phyloP scores from a whole-genome alignment of 2,113 vertebrate species.

The Oryzias woworae region DNA sequence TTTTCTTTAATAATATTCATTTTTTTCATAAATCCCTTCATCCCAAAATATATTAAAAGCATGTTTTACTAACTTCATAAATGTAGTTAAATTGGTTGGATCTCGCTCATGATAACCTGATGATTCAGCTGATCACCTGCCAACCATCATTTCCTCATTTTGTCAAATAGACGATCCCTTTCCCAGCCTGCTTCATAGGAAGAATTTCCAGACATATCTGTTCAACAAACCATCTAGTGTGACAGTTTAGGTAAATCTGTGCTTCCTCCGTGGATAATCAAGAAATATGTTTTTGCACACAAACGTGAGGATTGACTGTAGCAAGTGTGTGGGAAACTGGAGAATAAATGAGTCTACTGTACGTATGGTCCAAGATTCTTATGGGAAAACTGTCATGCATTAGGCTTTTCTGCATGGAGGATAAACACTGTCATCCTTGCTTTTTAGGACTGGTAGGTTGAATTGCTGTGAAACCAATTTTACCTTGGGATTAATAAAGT shows the following conservation, averaged over 20 bases:
- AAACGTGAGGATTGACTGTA: not conserved
- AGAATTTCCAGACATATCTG: not conserved
- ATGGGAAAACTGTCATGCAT: constrained; percentile 39
- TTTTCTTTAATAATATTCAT: too few relatives aligned
- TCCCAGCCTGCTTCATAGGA: not conserved
- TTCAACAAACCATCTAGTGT: not conserved
- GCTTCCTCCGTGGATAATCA: not conserved
- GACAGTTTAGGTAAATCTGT: not conserved
- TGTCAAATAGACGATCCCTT: not conserved
- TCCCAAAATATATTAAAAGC: too few relatives aligned
- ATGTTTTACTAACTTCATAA: too few relatives aligned
- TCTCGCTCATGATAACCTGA: not conserved
- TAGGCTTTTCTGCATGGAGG: constrained; percentile 10
- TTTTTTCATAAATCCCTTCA: too few relatives aligned
- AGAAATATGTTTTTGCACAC: not conserved
- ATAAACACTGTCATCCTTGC: constrained; percentile 30
- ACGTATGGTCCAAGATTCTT: constrained; percentile 13
- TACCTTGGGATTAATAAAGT: not conserved
- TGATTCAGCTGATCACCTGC: not conserved
- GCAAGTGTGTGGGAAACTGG: not conserved
- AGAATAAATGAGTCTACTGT: constrained; percentile 5
- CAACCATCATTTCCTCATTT: not conserved
- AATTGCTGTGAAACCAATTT: constrained; percentile 12
- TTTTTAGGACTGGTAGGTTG: constrained; percentile 13
- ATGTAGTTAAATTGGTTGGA: not conserved